phyloP scores from a whole-genome alignment of 2,797 vertebrate genomes.

The Mareca strepera region DNA sequence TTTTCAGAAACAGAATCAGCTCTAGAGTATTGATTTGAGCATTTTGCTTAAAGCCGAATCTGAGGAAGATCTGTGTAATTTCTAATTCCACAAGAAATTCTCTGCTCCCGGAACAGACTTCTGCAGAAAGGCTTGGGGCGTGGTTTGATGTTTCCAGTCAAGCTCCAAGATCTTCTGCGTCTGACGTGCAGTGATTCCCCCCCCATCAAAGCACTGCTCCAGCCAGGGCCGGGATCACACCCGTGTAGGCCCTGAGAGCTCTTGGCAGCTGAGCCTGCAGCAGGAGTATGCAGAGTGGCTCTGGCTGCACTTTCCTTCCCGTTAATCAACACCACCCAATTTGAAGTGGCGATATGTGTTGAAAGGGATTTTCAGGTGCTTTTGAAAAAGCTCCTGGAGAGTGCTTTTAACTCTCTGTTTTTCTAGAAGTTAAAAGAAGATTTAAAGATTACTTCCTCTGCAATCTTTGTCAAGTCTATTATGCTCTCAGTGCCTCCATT shows the following conservation, averaged over 20 bases:
- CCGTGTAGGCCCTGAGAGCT: not conserved
- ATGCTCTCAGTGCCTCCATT: not conserved
- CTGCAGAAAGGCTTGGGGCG: not conserved
- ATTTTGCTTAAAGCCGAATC: not conserved
- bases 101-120: not conserved
- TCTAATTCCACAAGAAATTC: not conserved
- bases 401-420: not conserved
- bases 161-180: not conserved
- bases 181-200: not conserved
- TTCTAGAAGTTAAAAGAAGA: not conserved
- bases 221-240: not conserved
- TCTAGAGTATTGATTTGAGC: not conserved
- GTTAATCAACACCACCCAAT: conserved; percentile 17
- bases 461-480: rapidly evolving
- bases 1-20: not conserved
- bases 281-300: not conserved
- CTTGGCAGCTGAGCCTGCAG: not conserved
- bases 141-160: not conserved
- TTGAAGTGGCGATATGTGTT: not conserved
- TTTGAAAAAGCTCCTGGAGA: not conserved
- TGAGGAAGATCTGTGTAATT: not conserved
- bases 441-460: not conserved
- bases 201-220: not conserved
- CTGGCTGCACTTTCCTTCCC: not conserved
- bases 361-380: not conserved